A percentile compares a stretch with the other conserved stretches of the same genome.
phyloP scores from a whole-genome alignment of 2,113 vertebrate species.

The Chamaetylas fuelleborni region DNA sequence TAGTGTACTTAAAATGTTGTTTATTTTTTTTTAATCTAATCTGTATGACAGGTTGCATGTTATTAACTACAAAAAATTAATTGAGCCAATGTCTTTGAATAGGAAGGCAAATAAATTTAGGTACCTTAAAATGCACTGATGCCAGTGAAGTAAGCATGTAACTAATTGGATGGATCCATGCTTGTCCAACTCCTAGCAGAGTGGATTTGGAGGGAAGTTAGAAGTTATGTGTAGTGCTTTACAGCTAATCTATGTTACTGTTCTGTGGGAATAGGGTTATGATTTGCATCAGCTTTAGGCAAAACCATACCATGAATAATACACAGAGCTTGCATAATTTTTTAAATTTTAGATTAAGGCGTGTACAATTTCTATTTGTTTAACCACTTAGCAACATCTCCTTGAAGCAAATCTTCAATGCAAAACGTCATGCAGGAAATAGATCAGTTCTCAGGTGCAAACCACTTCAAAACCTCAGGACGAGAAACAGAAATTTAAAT shows the following conservation, averaged over 20 bases:
- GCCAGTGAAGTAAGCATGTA: neutral
- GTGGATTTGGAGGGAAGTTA: neutral
- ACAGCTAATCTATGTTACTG: neutral
- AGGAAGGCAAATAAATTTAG: neutral
- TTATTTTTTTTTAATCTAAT: neutral
- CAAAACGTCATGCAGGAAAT: neutral
- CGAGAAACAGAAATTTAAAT: neutral
- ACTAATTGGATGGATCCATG: neutral
- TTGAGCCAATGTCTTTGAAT: neutral
- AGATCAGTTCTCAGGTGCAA: neutral
- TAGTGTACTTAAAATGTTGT: neutral
- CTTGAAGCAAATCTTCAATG: neutral
- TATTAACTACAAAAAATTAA: neutral
- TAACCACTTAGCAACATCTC: neutral
- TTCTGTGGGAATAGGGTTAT: neutral
- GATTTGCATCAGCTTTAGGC: slow-evolving; percentile 18
- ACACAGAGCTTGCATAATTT: neutral
- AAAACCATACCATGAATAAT: neutral
- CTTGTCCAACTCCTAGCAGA: neutral
- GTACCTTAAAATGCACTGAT: neutral
- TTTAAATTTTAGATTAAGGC: neutral
- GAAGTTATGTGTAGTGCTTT: neutral
- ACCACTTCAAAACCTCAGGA: neutral
- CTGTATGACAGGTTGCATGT: neutral
- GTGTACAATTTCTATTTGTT: neutral